Evolutionary conservation across 2,797 vertebrate species (phyloP), one percentile per base, ranked within the genome.

Genomic region (Xenops minutus): DNA sequence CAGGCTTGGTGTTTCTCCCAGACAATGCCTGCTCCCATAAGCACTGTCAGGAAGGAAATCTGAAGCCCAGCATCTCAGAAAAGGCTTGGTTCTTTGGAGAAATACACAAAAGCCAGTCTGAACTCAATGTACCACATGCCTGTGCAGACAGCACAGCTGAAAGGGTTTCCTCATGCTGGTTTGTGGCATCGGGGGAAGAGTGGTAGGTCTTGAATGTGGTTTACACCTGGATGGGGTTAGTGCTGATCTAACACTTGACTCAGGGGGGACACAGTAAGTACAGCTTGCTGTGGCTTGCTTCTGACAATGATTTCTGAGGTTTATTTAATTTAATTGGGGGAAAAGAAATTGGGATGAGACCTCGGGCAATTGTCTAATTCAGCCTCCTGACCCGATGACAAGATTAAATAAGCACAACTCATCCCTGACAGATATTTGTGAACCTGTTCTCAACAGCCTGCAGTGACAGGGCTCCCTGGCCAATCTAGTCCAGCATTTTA

Each of bases 301-400:
- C 92, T 88, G 76, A 85, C 93, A 92, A 67, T 61, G 61, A 66
- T 90, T 95, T 91, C 86, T 93, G 92, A 95, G 92, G 84, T 95
- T 94, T 95, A 88, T 88, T 92, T 93, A 87, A 95, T 93, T 87
- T 97, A 95, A 95, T 95, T 93, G 94, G 78, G 86, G 74, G 41
- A 95, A 94, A 91, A 89, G 44, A 88, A 96, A 95, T 75, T 85
- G 86, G 88, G 83, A 94, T 13, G 0, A 82, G 85, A 90, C 96
- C 94, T 95, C 7, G 0, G 80, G 93, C 95, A 79, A 49, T 86
- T 85, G 22, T 90, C 80, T 95, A 86, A 84, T 93, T 94, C 96
- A 95, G 95, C 88, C 63, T 91, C 5, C 81, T 93, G 93, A 97
- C 90, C 93, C 19, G 16, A 77, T 0, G 19, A 94, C 88, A 92